Conservation (phyloP, 2,113 vertebrate species). For the Sinocyclocheilus anshuiensis region DNA sequence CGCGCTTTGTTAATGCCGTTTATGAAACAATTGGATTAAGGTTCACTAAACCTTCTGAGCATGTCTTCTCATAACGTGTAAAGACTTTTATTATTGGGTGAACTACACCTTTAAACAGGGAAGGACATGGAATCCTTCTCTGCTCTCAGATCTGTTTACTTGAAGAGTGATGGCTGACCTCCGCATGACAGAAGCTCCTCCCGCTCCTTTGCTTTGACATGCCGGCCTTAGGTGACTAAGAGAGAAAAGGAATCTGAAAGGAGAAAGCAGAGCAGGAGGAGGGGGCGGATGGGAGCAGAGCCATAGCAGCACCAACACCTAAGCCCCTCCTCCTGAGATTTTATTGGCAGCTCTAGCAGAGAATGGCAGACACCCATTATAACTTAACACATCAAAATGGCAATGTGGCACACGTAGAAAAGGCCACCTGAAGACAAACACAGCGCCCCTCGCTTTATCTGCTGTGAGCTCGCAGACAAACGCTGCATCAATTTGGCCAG, state of each 20-base stretch:
- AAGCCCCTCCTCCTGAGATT: constrained; percentile 74
- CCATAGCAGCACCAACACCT: constrained; percentile 65
- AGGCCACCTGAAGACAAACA: constrained; percentile 81
- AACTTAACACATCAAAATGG: constrained; percentile 81
- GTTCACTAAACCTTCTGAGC: not conserved
- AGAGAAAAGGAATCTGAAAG: constrained; percentile 50
- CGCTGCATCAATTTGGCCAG: constrained; percentile 76
- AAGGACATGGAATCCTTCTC: not conserved
- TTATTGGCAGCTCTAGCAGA: constrained; percentile 78
- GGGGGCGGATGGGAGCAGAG: constrained; percentile 44
- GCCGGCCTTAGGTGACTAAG: constrained; percentile 36
- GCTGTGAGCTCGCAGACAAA: constrained; percentile 71
- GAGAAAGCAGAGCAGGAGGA: constrained; percentile 28
- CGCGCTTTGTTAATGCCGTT: not conserved
- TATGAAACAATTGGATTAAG: constrained; percentile 31
- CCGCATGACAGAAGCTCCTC: constrained; percentile 24
- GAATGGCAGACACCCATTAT: constrained; percentile 77
- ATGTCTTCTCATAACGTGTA: not conserved
- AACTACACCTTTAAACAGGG: not conserved
- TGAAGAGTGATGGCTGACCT: constrained; percentile 30
- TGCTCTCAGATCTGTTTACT: constrained; percentile 20
- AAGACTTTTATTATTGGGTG: not conserved
- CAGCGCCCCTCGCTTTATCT: constrained; percentile 73
- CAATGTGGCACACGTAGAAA: constrained; percentile 77
- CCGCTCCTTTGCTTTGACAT: not conserved